phyloP scores from a whole-genome alignment of 1,140 invertebrate species.

The Aphis gossypii region DNA sequence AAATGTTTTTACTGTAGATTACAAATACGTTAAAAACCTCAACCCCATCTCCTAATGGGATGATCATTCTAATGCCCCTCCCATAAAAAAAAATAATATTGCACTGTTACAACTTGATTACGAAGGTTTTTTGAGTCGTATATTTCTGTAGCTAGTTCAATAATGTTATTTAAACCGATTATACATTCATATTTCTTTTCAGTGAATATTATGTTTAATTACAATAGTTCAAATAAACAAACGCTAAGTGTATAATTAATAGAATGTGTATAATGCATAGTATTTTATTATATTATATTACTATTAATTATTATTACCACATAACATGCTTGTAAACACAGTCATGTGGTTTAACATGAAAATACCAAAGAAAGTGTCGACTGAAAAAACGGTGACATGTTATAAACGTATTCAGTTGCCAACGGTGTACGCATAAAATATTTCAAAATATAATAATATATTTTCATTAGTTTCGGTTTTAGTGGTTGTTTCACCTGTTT shows the following conservation, averaged over 20 bases:
- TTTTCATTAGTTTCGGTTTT: conserved; percentile 41
- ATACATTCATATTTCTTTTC: not conserved
- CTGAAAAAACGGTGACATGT: not conserved
- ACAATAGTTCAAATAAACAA: not conserved
- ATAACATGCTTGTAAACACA: not conserved
- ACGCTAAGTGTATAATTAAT: not conserved
- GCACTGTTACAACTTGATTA: not conserved
- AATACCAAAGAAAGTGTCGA: not conserved
- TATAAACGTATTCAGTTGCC: not conserved
- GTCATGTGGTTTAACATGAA: not conserved
- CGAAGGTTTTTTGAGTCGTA: not conserved
- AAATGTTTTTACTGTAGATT: not conserved
- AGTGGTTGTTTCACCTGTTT: conserved; percentile 12
- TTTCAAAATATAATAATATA: not conserved
- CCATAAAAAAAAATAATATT: not conserved
- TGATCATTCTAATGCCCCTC: not conserved
- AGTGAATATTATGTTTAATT: not conserved
- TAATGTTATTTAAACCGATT: not conserved
- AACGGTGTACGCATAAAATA: not conserved
- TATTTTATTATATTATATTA: not conserved
- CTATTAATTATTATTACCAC: not conserved
- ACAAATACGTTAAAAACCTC: not conserved
- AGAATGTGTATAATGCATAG: not conserved
- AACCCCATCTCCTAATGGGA: not conserved
- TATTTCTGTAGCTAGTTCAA: not conserved